Evolutionary conservation across 2,113 vertebrate genomes (phyloP).

Genomic region (Melanerpes aurifrons): DNA sequence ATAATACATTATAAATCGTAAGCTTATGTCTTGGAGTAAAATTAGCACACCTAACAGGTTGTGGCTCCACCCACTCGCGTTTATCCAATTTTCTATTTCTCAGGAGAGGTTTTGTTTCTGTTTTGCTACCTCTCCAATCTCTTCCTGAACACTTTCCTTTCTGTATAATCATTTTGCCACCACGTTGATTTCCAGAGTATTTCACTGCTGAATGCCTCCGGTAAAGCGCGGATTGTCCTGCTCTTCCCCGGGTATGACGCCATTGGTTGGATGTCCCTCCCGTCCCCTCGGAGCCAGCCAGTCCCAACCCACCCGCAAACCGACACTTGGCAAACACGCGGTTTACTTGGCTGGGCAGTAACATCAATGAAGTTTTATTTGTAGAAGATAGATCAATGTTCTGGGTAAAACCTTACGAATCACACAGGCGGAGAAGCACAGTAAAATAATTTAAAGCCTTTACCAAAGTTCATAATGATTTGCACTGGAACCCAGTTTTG

Average conservation of each 20-base stretch:
- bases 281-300: background rate
- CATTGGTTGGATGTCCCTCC: background rate
- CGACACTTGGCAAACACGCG: fast-evolving
- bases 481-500: background rate
- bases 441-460: background rate
- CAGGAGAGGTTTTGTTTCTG: background rate
- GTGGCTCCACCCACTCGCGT: background rate
- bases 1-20: background rate
- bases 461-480: background rate
- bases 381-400: background rate
- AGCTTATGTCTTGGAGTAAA: background rate
- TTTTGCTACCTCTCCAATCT: background rate
- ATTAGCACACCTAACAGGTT: background rate
- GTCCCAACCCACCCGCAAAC: background rate
- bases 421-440: background rate
- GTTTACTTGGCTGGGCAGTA: background rate
- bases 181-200: background rate
- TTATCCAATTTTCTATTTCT: background rate
- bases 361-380: background rate
- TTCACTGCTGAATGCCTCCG: fast-evolving
- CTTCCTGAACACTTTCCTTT: background rate
- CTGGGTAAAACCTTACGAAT: background rate
- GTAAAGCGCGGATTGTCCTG: fast-evolving
- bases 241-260: background rate
- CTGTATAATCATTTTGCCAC: background rate